Conservation (phyloP, 2,797 vertebrate species). For the Melanotaenia pygmaea region DNA sequence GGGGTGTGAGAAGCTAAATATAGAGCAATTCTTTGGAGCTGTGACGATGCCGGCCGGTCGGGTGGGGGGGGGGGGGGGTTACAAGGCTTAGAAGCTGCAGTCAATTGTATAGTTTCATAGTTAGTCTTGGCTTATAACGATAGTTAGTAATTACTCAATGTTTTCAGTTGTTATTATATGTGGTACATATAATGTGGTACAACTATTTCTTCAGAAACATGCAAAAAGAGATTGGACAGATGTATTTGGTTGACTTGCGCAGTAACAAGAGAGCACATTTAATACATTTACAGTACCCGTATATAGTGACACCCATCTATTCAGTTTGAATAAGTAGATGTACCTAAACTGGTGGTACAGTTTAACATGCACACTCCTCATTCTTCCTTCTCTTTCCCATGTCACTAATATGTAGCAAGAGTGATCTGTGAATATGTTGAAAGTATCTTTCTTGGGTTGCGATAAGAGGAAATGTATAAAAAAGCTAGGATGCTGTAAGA, state of each 20-base stretch:
- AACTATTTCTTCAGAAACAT: background rate
- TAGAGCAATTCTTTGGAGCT: conserved; percentile 80
- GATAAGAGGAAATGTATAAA: conserved; percentile 41
- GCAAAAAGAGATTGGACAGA: background rate
- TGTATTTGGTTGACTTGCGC: conserved; percentile 8
- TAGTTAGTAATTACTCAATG: conserved; percentile 6
- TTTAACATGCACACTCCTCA: background rate
- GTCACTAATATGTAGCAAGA: conserved; percentile 21
- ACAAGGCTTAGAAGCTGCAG: conserved; percentile 52
- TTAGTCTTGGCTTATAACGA: conserved; percentile 16
- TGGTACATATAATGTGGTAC: no score
- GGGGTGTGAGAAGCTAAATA: conserved; percentile 83
- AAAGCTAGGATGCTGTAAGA: conserved; percentile 10
- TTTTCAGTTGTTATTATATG: background rate
- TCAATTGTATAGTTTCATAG: conserved; percentile 41
- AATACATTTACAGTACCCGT: background rate
- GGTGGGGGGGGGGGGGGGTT: conserved; percentile 39
- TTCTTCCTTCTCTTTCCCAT: conserved; percentile 24
- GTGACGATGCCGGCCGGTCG: conserved; percentile 82
- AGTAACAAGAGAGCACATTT: conserved; percentile 2
- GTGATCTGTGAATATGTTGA: background rate
- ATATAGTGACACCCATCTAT: background rate
- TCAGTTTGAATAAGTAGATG: background rate
- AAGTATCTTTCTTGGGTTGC: conserved; percentile 25
- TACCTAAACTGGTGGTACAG: background rate